Base-by-base conservation (phyloP, 2,888 invertebrate genomes). In the Pterobdella sp. region DNA sequence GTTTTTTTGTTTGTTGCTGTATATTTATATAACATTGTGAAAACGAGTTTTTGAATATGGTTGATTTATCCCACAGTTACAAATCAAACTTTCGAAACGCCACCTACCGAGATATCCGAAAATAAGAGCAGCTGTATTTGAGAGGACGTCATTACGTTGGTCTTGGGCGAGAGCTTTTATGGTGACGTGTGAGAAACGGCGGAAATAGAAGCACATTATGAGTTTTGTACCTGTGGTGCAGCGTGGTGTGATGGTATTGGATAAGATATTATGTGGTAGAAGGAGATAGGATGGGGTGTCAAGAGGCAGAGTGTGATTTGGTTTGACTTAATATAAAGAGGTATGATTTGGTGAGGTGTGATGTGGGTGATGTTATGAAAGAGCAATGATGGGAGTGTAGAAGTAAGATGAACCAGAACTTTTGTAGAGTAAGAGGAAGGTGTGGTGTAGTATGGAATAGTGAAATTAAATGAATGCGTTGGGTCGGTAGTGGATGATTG, bases 91-190 rank as follows among this genome's bases (percentile, higher is more conserved):
- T n/a, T n/a, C n/a, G n/a, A n/a, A n/a, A n/a, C n/a, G n/a, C n/a
- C 37, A 73, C 22, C 65, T 64, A 78, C 79, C 84, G 49, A 86
- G 76, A 72, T 82, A 81, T 49, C 85, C 85, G 77, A 84, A 85
- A 10, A 82, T 73, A 2, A 86, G 77, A 3, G 85, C 85, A 1
- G 82, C 80, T 18, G 80, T 75, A 75, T 86, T 86, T 3, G 84
- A 85, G 37, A 86, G 68, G 31, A 85, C 83, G 74, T 86, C 86
- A 76, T 86, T 86, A 10, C 85, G 78, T 75, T 86, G 86, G 76
- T 86, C 86, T 78, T 82, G 82, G 1, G 84, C 81, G 36, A 86
- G 77, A 0, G 84, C 84, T 66, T 79, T 78, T 10, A 84, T 79
- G 0, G 81, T 82, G 0, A 82, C 78, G 64, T 80, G 79, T 1